Conservation (phyloP, 2,888 invertebrate genomes). For the Rhagophthalmus giganteus region DNA sequence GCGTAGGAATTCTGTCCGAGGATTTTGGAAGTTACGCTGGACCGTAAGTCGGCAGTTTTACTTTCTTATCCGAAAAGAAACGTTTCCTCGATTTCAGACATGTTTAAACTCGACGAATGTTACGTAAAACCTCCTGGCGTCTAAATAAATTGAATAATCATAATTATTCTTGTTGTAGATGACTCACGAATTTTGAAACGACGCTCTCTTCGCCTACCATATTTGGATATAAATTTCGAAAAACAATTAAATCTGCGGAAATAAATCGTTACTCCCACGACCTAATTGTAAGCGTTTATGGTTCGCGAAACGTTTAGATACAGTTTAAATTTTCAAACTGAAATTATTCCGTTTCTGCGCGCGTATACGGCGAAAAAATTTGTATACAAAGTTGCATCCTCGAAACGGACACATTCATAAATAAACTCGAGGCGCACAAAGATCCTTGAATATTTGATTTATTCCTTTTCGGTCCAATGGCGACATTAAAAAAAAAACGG, state of each 20-base stretch:
- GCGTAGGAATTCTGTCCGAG: too few species aligned
- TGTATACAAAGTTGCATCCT: not conserved
- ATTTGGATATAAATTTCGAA: not conserved
- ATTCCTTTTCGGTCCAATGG: not conserved
- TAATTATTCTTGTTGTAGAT: not conserved
- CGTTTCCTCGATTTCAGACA: too few species aligned
- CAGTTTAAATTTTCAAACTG: not conserved
- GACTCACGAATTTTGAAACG: not conserved
- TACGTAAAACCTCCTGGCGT: too few species aligned
- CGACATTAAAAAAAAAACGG: constrained; percentile 1
- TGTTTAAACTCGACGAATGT: too few species aligned
- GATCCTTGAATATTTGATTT: constrained; percentile 2
- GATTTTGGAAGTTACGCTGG: too few species aligned
- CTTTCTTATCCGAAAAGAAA: too few species aligned
- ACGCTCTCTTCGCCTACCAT: not conserved
- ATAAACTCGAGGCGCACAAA: not conserved
- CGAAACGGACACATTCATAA: not conserved
- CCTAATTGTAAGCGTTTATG: not conserved
- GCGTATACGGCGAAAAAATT: not conserved
- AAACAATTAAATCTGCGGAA: not conserved
- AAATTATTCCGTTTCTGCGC: not conserved
- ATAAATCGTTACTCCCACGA: not conserved
- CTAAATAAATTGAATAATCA: too few species aligned
- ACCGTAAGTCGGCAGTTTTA: too few species aligned
- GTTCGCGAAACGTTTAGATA: not conserved